These are phyloP conservation scores for Varanus komodoensis DNA, from an alignment of 2,113 vertebrate genomes.

Conservation along the genomic window DNA sequence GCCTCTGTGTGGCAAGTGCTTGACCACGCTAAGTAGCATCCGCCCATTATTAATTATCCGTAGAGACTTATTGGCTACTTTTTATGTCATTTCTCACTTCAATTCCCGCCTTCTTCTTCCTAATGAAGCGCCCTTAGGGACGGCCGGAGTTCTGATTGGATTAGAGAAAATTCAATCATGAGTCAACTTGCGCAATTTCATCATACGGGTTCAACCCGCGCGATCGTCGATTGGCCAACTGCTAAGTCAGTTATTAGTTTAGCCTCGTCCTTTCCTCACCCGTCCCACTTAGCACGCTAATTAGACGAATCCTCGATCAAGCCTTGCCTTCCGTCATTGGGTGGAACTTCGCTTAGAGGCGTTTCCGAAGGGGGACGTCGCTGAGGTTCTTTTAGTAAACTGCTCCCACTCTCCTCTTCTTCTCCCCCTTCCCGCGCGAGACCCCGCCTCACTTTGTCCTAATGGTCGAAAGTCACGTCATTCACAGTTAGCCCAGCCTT, in stretches of 20 bases:
- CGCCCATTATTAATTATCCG: fast-evolving
- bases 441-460: slow-evolving; percentile 40
- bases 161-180: neutral
- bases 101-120: slow-evolving; percentile 14
- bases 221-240: slow-evolving; percentile 51
- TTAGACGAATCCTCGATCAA: neutral
- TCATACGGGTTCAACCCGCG: slow-evolving; percentile 55
- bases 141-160: slow-evolving; percentile 65
- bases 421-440: slow-evolving; percentile 17
- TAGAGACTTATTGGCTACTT: neutral
- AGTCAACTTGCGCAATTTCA: slow-evolving; percentile 35
- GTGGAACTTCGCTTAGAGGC: slow-evolving; percentile 64
- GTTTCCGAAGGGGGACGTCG: slow-evolving; percentile 46
- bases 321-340: slow-evolving; percentile 60
- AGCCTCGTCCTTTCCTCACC: neutral
- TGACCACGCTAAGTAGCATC: slow-evolving; percentile 35
- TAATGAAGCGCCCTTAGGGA: neutral
- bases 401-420: slow-evolving; percentile 51
- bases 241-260: slow-evolving; percentile 28
- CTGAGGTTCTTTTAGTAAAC: slow-evolving; percentile 62
- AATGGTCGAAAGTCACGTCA: neutral
- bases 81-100: neutral
- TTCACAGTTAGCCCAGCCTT: neutral
- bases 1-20: neutral
- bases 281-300: too few relatives aligned